Base-by-base conservation (phyloP, 2,888 invertebrate genomes). In the Ochropacha duplaris region DNA sequence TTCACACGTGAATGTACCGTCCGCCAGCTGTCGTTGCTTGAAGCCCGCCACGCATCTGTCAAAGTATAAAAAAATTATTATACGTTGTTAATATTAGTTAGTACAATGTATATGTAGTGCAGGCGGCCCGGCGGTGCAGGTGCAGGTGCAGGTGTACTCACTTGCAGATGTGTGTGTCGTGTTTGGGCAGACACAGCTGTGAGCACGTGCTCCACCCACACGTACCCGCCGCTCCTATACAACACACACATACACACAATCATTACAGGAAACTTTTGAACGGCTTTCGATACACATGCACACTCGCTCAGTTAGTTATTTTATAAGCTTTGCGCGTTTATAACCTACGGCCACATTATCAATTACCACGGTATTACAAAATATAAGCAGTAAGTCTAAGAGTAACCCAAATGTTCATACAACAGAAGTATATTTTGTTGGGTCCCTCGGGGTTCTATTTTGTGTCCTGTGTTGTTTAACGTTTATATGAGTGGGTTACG, bases 191-290 rank as follows among this genome's bases (percentile, higher is more conserved):
- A 77, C 97, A 97, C 56, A 95, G 90, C 83, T 98, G 97, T 22
- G 97, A 95, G 79, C 98, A 98, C 4, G 95, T 92, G 52, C 95
- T 95, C 94, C 96, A 96, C 56, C 93, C 87, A 80, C 96, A 96
- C 12, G 72, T 71, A 34, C 69, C 54, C 36, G 79, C 79, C 50
- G 76, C 71, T 58, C 62, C 78, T 78, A 65, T 22, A 58, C 55
- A 50, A 65, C 22, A 58, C 55, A 50, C 9, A 39, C 24, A 3
- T 4, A 31, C 14, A 24, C 24, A 24, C 24, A 24, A 24, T 24
- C n/a, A n/a, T n/a, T n/a, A n/a, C n/a, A n/a, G n/a, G n/a, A n/a
- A n/a, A n/a, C n/a, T n/a, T n/a, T n/a, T n/a, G n/a, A n/a, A n/a
- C n/a, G n/a, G n/a, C n/a, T n/a, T n/a, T n/a, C n/a, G n/a, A n/a